Base-by-base conservation (phyloP, 2,888 invertebrate species). In the Oscheius onirici region DNA sequence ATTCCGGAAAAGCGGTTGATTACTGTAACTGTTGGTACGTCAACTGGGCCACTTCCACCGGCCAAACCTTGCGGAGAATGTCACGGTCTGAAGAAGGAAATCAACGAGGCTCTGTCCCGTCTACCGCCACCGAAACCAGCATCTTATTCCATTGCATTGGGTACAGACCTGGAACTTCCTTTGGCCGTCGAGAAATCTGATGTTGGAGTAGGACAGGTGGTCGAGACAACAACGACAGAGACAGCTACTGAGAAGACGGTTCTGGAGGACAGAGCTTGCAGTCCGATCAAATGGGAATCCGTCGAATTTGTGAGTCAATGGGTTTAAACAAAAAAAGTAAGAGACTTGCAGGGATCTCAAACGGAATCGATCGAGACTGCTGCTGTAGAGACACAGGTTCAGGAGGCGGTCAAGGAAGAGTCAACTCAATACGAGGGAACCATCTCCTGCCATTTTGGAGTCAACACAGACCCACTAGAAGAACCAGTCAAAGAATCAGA, bases 21-120 rank as follows among this genome's bases (percentile, higher is more conserved):
- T 20, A 73, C 71, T 1, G 15, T 74, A 46, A 72, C 74, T 0
- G 52, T 78, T 3, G 78, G 69, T 0, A 76, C 77, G 0, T 66
- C 76, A 5, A 83, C 83, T 0, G 83, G 83, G 15, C 83, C 83
- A 20, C 69, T 80, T 3, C 80, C 83, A 11, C 79, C 81, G 0
- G 70, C 72, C 28, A 81, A 83, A 54, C 83, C 83, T 0, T 83
- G 83, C 54, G 54, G 71, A 24, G 83, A 81, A 54, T 83, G 83
- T 69, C 71, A 76, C 0, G 68, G 60, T 11, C 57, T 80, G 52
- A 65, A 61, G 57, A 75, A 74, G 24, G 68, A 74, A 17, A 61
- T 81, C 6, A 66, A 76, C 41, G 69, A 71, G n/a, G 34, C 69
- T 41, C 34, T 72, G 28, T 71, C 15, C 69, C 72, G 73, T 69